Base-by-base conservation (phyloP, 2,888 invertebrate species). In the Iselma pallidipennis region DNA sequence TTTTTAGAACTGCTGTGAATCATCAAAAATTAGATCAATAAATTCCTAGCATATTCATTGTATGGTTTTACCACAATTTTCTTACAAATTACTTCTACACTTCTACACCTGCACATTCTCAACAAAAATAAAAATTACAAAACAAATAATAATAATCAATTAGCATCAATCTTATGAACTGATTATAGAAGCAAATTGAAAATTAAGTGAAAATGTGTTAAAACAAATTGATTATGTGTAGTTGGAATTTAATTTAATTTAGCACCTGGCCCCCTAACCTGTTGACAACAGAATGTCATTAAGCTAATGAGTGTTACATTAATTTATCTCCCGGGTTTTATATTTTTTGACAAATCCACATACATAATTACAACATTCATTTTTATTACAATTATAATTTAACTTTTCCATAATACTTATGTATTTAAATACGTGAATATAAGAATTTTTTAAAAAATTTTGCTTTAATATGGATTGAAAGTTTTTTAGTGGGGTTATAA, bases 1-100 rank as follows among this genome's bases (percentile, higher is more conserved):
- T 69, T 69, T 51, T 57, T 68, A 59, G 59, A 66, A 68, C 66
- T 68, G 63, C 63, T 59, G 53, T 65, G 66, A 70, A 72, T 69
- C 71, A 72, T 37, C 71, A 67, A 69, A 65, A 71, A 70, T 67
- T 59, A 61, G 70, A 69, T 71, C 71, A 63, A 70, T 71, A 71
- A 66, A 70, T 71, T 66, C 63, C 57, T 61, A 12, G 42, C 66
- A 69, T 71, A 68, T 65, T 61, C 64, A 55, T 57, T 55, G 55
- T 37, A 29, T 14, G 33, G 56, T 56, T 59, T 63, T 53, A 59
- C 55, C 53, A 53, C 52, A 52, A 55, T 48, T 37, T 37, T 16
- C 37, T 51, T 19, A 61, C 49, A 51, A 56, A 51, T 52, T 55
- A 45, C 21, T 45, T 51, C 23, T 51, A 57, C 61, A 45, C 21